Base-by-base conservation (phyloP, 2,888 invertebrate species). In the Cataglyphis albicans region DNA sequence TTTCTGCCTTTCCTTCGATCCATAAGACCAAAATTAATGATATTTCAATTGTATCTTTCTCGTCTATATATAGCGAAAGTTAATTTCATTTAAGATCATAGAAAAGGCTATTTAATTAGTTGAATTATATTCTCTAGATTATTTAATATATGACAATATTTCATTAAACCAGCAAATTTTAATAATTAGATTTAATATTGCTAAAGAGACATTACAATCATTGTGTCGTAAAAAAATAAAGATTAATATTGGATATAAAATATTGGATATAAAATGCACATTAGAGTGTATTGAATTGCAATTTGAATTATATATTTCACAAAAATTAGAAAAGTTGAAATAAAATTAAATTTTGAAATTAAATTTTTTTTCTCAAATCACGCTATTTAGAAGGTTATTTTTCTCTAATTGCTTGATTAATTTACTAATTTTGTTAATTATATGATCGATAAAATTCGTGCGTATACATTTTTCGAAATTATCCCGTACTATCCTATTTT, bases 321-420 rank as follows among this genome's bases (percentile, higher is more conserved):
- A n/a, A 32, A 52, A 35, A 32, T 21, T 32, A 64, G 21, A n/a
- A 52, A 32, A 68, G 21, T 7, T 52, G 32, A n/a, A 32, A 12
- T 35, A 21, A 55, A 57, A 38, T 25, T 35, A 21, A 55, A 57
- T 25, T 25, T 57, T 57, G 0, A 10, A 38, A 57, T 21, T 21
- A 21, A 21, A 21, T 21, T 21, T 21, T 21, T 21, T 21, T 21
- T 21, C 18, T 25, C 29, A 29, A 48, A 55, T 29, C 29, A 4
- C 5, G 15, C 15, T 70, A 55, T 35, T 64, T 64, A 35, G 21
- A 70, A 0, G 15, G 15, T 35, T 21, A 38, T 10, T 3, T 52
- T 55, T 35, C 5, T 15, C 15, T 73, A 18, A 57, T 73, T 57
- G 57, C 38, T 59, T 3, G 41, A 41, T 59, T 41, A 73, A 59